Evolutionary conservation across 2,888 invertebrate species (phyloP), one percentile per base, ranked within the genome.

Genomic region (Troilus luridus): DNA sequence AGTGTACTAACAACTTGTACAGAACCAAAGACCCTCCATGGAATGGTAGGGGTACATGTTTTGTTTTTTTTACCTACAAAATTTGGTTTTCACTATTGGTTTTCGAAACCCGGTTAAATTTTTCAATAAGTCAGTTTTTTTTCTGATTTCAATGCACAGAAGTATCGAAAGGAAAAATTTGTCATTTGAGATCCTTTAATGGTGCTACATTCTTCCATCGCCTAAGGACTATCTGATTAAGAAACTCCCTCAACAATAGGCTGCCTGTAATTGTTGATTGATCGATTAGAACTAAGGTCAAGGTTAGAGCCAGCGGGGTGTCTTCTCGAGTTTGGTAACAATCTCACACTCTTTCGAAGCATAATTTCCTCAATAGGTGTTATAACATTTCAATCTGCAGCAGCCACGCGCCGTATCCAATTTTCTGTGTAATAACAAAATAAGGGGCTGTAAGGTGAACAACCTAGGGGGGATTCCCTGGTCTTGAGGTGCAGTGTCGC

Each of bases 391-490:
- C 54, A 81, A 81, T 56, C 56, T 81, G 81, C 54, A n/a, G 54
- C 54, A 41, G 56, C 54, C 56, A 54, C 81, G 81, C 81, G 54
- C 56, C 56, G 54, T 81, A 56, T 81, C 56, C 81, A 81, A 41
- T 54, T 54, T 21, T 19, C 81, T 21, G 8, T 56, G 67, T 81
- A 41, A 56, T 41, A 81, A 19, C 81, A 81, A 56, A 41, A 81
- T 81, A 56, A 21, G 56, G 19, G 56, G 54, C 54, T 54, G 5
- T 81, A 54, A 81, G 81, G 81, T 81, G 81, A 81, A 81, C 81
- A 81, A 81, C 81, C 81, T 56, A 81, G 7, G 3, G 41, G 81
- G 81, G 81, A 81, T 81, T 81, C 81, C 81, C 81, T 81, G 81
- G 81, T 81, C 81, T 81, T 81, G 81, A 54, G 81, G 19, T 14